phyloP scores from a whole-genome alignment of 1,140 invertebrate genomes.

The Metaphire vulgaris region DNA sequence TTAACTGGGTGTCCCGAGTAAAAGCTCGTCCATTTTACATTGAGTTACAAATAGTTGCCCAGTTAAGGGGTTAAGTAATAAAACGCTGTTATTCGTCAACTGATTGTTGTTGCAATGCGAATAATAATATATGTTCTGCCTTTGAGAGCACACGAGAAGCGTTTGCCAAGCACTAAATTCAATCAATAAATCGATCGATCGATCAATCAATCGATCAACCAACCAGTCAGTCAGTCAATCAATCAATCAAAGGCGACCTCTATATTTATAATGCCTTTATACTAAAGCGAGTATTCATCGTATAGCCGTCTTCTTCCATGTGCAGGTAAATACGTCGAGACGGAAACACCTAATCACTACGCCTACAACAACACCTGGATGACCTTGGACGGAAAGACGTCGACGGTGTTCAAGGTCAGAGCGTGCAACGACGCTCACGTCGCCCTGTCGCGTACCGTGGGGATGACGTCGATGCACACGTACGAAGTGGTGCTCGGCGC shows the following conservation, averaged over 20 bases:
- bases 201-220: too few species aligned
- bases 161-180: too few species aligned
- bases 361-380: conserved; percentile 11
- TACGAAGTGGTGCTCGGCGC: not conserved
- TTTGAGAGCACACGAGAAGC: not conserved
- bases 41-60: too few species aligned
- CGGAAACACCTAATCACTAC: not conserved
- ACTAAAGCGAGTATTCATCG: not conserved
- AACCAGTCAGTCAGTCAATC: too few species aligned
- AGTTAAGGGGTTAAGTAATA: too few species aligned
- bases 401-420: conserved; percentile 5
- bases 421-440: conserved; percentile 15
- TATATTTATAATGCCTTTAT: not conserved
- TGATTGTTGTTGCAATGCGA: too few species aligned
- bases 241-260: not conserved
- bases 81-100: too few species aligned
- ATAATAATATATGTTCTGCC: too few species aligned
- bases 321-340: not conserved
- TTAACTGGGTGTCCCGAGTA: too few species aligned
- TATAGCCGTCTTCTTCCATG: not conserved
- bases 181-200: not conserved
- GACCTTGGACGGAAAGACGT: not conserved
- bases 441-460: not conserved
- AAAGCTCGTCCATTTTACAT: too few species aligned
- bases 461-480: not conserved